Evolutionary conservation across 2,888 invertebrate species (phyloP).

Genomic region (Dicranocentrus wangi): DNA sequence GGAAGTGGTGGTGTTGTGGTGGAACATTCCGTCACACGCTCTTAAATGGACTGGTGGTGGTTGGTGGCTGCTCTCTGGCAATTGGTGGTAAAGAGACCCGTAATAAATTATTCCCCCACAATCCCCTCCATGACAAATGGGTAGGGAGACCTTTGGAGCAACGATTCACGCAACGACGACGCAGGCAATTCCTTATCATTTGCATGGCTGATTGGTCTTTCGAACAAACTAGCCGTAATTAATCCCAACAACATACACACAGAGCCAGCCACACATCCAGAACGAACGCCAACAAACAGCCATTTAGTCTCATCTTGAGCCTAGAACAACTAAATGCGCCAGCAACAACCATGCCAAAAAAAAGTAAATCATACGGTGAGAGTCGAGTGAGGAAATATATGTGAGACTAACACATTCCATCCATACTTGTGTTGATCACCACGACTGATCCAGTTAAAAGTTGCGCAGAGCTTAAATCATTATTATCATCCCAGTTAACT

Average conservation of each 20-base stretch:
- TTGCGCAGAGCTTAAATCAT: constrained; percentile 58
- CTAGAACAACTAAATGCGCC: too few species aligned
- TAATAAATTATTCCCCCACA: constrained; percentile 67
- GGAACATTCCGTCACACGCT: constrained; percentile 53
- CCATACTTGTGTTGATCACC: too few species aligned
- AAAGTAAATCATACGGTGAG: too few species aligned
- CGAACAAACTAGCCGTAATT: constrained; percentile 61
- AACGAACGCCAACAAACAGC: too few species aligned
- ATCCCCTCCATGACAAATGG: constrained; percentile 63
- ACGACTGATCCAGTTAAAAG: constrained; percentile 55
- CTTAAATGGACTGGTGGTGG: too few species aligned
- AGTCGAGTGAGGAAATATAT: too few species aligned
- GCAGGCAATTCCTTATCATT: constrained; percentile 63
- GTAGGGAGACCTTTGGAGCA: constrained; percentile 52
- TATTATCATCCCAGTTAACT: constrained; percentile 17
- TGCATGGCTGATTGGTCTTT: constrained; percentile 66
- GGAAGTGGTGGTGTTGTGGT: neutral
- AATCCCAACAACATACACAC: constrained; percentile 56
- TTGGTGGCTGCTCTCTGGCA: too few species aligned
- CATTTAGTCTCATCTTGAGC: too few species aligned
- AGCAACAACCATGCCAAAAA: too few species aligned
- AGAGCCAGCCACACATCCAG: constrained; percentile 47
- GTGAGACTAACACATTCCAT: too few species aligned
- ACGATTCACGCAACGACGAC: constrained; percentile 43
- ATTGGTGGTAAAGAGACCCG: constrained; percentile 55